Base-by-base conservation (phyloP, 2,888 invertebrate genomes). In the Amphimallon solstitiale region DNA sequence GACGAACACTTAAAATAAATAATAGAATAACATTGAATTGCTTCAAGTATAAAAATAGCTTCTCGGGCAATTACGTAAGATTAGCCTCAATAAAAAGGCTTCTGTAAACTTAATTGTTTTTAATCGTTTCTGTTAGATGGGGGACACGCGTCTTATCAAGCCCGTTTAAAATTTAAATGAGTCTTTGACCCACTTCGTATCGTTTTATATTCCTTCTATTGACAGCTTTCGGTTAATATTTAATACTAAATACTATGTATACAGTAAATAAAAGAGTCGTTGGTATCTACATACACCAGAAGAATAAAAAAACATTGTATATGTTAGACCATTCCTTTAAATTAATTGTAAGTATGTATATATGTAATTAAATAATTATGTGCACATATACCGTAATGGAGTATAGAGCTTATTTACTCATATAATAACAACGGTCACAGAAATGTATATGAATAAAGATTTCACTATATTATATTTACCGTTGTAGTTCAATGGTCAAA, bases 121-220 rank as follows among this genome's bases (percentile, higher is more conserved):
- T 59, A 59, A 59, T 59, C 43, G 15, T 43, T 59, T 43, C 43
- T 59, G 43, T 43, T 59, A 29, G 56, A 59, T 59, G 45, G 29
- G 12, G 23, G 56, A 59, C 56, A 59, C 56, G 43, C 56, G 56
- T 59, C 56, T 59, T 59, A 59, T 59, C 56, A 43, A 14, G 56
- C 29, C 10, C 29, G 29, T 59, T 29, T 59, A 19, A 12, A 45
- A 59, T 59, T 43, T 59, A 59, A 43, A 59, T 59, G 29, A 43
- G 43, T 34, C 38, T 59, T 15, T 43, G 56, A 59, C 56, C 56
- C 17, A 59, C 43, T 59, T 59, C 29, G 9, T 9, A 5, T 29
- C 23, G 19, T 49, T 29, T 49, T 49, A 23, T 29, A 23, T 23
- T 6, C 12, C 29, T 49, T 29, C 7, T 49, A 29, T 10, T 5